These are phyloP conservation scores for Schrankia costaestrigalis DNA, from an alignment of 2,888 invertebrate species.

Conservation along the genomic window DNA sequence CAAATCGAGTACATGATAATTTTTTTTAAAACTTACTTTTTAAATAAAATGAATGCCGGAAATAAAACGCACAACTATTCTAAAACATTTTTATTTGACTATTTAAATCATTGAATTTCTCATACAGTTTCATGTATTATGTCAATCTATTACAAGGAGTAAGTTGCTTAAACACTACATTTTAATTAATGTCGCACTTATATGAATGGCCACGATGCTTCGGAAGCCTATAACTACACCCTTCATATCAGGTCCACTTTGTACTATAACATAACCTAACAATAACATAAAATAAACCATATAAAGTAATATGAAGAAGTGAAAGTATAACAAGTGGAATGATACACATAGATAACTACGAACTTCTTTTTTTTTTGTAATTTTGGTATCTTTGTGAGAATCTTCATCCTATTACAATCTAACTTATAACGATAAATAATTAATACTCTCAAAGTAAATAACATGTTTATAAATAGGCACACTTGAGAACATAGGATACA, in stretches of 20 bases:
- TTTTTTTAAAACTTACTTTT: too few species aligned
- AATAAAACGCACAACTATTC: constrained; percentile 32
- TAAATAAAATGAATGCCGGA: constrained; percentile 8
- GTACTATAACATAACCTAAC: constrained; percentile 66
- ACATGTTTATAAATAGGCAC: constrained; percentile 64
- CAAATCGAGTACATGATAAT: too few species aligned
- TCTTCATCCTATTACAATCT: constrained; percentile 48
- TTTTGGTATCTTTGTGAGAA: constrained; percentile 46
- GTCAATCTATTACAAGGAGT: constrained; percentile 60
- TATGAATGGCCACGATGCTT: constrained; percentile 73
- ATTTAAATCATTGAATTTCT: constrained; percentile 63
- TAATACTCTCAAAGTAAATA: constrained; percentile 62
- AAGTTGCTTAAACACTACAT: constrained; percentile 61
- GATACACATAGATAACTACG: constrained; percentile 30
- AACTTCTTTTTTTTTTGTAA: constrained; percentile 23
- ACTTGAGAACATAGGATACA: constrained; percentile 56
- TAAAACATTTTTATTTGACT: constrained; percentile 77
- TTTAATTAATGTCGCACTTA: constrained; percentile 58
- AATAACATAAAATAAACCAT: constrained; percentile 48
- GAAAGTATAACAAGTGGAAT: constrained; percentile 75
- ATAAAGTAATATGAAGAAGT: constrained; percentile 45
- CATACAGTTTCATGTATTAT: constrained; percentile 64
- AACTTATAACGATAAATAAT: constrained; percentile 49
- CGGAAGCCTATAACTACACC: constrained; percentile 53
- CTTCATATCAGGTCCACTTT: constrained; percentile 60